A percentile compares a stretch with the other conserved stretches of the same genome.
These are phyloP conservation scores for Mantis religiosa DNA, from an alignment of 2,888 invertebrate genomes.

Conservation along the genomic window DNA sequence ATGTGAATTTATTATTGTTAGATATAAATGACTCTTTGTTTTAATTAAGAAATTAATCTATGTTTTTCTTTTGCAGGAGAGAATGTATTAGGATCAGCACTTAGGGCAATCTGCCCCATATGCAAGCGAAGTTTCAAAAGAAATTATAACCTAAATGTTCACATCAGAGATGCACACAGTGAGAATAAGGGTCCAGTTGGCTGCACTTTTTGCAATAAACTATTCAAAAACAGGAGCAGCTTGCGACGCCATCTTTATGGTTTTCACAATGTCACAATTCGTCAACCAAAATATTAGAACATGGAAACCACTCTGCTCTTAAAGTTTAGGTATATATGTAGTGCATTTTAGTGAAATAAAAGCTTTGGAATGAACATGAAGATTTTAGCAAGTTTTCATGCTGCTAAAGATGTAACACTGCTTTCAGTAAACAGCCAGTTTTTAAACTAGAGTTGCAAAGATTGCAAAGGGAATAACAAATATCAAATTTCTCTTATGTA, in stretches of 20 bases:
- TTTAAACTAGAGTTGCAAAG: no score
- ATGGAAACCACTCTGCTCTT: not conserved
- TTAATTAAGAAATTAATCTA: not conserved
- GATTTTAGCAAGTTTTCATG: no score
- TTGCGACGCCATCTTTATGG: conserved; percentile 13
- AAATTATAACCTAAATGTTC: conserved; percentile 18
- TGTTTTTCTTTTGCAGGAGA: not conserved
- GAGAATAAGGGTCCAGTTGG: not conserved
- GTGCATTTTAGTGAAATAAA: no score
- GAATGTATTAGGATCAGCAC: not conserved
- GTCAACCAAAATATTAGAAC: not conserved
- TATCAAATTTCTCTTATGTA: no score
- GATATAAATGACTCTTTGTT: no score
- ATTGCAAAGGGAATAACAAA: no score
- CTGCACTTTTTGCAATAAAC: conserved; percentile 1
- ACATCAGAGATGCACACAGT: conserved; percentile 18
- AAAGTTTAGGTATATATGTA: not conserved
- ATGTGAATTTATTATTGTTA: no score
- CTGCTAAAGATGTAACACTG: no score
- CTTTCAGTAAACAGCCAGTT: no score
- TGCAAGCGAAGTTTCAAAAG: not conserved
- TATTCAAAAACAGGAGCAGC: conserved; percentile 6
- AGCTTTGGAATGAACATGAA: no score
- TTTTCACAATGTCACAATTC: not conserved
- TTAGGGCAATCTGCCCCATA: not conserved